These are phyloP conservation scores for Aleadryas rufinucha DNA, from an alignment of 2,113 vertebrate species.

Conservation along the genomic window DNA sequence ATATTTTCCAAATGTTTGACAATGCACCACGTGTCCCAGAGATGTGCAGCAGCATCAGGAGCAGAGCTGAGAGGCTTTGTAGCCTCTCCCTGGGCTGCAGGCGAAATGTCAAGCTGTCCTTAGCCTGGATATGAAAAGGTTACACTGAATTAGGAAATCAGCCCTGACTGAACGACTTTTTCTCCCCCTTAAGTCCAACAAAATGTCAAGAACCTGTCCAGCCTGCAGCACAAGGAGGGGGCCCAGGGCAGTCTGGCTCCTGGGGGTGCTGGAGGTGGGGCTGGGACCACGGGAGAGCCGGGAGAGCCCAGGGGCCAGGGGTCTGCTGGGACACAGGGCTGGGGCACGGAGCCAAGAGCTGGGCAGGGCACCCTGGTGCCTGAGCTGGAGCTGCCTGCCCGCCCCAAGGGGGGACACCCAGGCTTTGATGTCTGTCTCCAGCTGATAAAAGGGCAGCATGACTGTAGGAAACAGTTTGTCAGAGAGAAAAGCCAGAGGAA, in stretches of 20 bases:
- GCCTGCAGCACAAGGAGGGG: background rate
- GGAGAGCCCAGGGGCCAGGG: background rate
- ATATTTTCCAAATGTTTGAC: background rate
- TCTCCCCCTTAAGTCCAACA: background rate
- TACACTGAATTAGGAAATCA: background rate
- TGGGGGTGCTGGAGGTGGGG: background rate
- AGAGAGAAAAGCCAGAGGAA: constrained; percentile 4
- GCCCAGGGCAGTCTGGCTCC: background rate
- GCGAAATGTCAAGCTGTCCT: constrained; percentile 7
- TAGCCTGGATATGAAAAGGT: constrained; percentile 9
- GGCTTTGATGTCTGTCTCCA: background rate
- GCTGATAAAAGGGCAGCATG: background rate
- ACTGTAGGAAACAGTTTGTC: background rate
- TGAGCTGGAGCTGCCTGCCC: background rate
- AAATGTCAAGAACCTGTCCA: background rate
- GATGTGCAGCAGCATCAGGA: accelerated
- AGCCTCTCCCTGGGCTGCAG: background rate
- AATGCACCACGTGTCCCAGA: background rate
- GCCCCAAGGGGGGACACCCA: background rate
- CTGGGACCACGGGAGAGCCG: accelerated
- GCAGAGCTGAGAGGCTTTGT: background rate
- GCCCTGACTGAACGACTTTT: background rate
- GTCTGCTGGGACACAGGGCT: background rate
- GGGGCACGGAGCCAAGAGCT: accelerated
- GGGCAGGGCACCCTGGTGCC: background rate